A percentile compares a stretch with the other conserved stretches of the same genome.
These are phyloP conservation scores for Puffinus mauretanicus DNA, from an alignment of 2,113 vertebrate genomes.

Conservation along the genomic window DNA sequence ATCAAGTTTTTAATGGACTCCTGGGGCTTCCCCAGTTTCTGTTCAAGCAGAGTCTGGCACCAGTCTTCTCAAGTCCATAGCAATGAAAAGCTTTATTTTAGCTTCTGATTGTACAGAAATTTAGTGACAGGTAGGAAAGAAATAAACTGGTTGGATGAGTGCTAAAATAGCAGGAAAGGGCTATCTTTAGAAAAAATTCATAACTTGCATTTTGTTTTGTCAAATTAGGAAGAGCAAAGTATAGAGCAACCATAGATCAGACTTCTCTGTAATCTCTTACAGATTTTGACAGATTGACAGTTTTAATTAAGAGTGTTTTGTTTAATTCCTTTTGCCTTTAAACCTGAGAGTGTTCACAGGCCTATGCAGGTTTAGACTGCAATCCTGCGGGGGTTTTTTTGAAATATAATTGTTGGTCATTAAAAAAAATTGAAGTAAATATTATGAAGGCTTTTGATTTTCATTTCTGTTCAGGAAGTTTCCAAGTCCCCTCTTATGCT, in stretches of 20 bases:
- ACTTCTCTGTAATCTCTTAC: not conserved
- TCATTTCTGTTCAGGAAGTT: slow-evolving; percentile 15
- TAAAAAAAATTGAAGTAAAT: slow-evolving; percentile 9
- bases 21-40: slow-evolving; percentile 3
- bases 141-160: not conserved
- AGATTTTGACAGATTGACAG: slow-evolving; percentile 18
- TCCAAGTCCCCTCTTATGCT: not conserved
- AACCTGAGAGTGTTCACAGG: slow-evolving; percentile 8
- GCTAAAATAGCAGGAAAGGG: not conserved
- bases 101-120: slow-evolving; percentile 12
- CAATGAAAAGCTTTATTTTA: slow-evolving; percentile 22
- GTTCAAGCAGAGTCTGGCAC: not conserved
- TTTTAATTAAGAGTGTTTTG: slow-evolving; percentile 24
- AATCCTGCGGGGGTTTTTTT: not conserved
- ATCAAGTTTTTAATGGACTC: slow-evolving; percentile 19
- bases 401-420: not conserved
- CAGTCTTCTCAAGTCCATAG: not conserved
- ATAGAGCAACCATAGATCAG: not conserved
- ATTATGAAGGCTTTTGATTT: slow-evolving; percentile 28
- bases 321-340: slow-evolving; percentile 17
- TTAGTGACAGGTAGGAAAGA: not conserved
- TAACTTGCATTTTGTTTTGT: not conserved
- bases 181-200: not conserved
- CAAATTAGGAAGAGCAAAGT: not conserved
- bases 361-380: not conserved